A percentile compares a stretch with the other conserved stretches of the same genome.
Evolutionary conservation across 2,797 vertebrate genomes (phyloP).

Genomic region (Enteromius unitaeniatus): DNA sequence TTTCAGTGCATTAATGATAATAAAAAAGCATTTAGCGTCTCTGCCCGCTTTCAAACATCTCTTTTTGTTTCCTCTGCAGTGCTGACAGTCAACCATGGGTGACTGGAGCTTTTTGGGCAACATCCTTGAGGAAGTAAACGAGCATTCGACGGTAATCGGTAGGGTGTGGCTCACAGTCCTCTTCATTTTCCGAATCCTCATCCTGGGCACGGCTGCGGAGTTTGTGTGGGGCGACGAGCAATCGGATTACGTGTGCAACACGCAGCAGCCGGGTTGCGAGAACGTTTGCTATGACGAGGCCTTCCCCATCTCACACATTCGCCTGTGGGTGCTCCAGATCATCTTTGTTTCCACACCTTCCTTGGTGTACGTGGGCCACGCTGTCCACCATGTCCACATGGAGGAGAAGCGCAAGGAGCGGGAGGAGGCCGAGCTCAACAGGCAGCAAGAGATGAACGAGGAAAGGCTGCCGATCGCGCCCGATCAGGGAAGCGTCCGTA

Average conservation of each 20-base stretch:
- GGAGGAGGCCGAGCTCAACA: conserved; percentile 77
- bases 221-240: conserved; percentile 89
- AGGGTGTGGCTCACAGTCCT: conserved; percentile 88
- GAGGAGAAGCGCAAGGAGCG: conserved; percentile 83
- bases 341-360: conserved; percentile 89
- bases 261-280: conserved; percentile 96
- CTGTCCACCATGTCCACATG: conserved; percentile 85
- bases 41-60: not conserved
- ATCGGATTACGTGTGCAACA: conserved; percentile 90
- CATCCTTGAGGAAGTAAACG: conserved; percentile 88
- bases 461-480: conserved; percentile 75
- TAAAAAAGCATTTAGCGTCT: not conserved
- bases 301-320: conserved; percentile 89
- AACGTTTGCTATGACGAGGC: conserved; percentile 97
- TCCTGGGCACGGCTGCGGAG: conserved; percentile 85
- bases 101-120: conserved; percentile 91
- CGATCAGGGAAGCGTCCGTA: conserved; percentile 77
- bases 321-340: conserved; percentile 90
- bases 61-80: conserved; percentile 44
- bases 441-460: conserved; percentile 73
- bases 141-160: conserved; percentile 87
- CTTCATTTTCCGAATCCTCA: conserved; percentile 88
- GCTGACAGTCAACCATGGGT: conserved; percentile 77
- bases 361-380: conserved; percentile 86
- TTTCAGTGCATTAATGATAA: not conserved